Evolutionary conservation across 2,113 vertebrate species (phyloP).

Genomic region (Rhinoptilus africanus): DNA sequence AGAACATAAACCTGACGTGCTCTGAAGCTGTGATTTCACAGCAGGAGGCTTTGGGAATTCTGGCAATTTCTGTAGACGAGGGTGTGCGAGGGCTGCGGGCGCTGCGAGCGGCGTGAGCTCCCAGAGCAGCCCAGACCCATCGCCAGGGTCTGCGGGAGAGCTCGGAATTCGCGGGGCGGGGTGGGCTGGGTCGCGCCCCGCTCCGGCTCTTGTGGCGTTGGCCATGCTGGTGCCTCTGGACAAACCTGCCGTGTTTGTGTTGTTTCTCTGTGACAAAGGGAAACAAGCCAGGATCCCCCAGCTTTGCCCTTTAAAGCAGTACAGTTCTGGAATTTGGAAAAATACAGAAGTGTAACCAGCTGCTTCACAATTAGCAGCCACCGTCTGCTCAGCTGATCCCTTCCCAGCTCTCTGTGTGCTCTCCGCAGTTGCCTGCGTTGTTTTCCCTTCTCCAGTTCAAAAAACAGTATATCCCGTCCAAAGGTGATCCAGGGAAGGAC

Average conservation of each 20-base stretch:
- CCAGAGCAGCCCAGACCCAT: neutral
- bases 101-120: neutral
- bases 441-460: neutral
- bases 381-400: neutral
- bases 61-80: neutral
- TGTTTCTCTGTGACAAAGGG: neutral
- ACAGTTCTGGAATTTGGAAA: neutral
- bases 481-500: too few species aligned
- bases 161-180: fast-evolving
- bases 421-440: neutral
- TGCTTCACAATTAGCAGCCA: fast-evolving
- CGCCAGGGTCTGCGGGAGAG: neutral
- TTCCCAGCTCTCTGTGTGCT: neutral
- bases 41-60: neutral
- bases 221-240: neutral
- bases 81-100: neutral
- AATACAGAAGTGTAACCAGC: neutral
- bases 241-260: fast-evolving
- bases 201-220: fast-evolving
- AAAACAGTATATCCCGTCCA: neutral
- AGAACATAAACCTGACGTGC: neutral
- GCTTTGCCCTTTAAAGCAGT: neutral
- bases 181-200: fast-evolving
- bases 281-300: fast-evolving
- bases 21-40: neutral